Conservation (phyloP, 2,113 vertebrate species). For the Pomatorhinus ruficollis region DNA sequence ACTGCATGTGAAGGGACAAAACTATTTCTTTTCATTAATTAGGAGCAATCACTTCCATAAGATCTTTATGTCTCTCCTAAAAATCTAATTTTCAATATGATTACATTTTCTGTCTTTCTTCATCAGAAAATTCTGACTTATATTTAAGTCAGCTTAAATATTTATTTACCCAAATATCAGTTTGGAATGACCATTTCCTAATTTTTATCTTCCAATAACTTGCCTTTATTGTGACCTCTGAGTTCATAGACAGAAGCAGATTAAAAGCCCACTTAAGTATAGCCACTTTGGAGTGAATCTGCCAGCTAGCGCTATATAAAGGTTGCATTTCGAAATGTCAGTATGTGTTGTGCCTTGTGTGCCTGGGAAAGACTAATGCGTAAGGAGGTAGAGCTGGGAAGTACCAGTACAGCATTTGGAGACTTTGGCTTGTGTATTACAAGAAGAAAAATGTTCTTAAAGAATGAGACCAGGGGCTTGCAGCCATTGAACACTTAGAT, state of each 20-base stretch:
- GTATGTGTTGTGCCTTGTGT: not conserved
- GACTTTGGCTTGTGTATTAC: not conserved
- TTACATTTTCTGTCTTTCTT: not conserved
- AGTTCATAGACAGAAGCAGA: not conserved
- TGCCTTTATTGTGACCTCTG: not conserved
- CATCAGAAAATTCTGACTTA: not conserved
- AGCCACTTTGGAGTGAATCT: not conserved
- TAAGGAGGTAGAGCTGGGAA: not conserved
- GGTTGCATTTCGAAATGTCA: not conserved
- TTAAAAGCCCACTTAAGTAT: not conserved
- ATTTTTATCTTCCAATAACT: not conserved
- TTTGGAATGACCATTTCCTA: not conserved
- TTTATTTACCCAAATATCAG: not conserved
- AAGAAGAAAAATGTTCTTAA: not conserved
- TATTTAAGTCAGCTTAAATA: not conserved
- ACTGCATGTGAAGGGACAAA: not conserved
- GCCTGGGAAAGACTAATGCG: not conserved
- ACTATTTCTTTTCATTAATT: not conserved
- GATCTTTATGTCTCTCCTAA: not conserved
- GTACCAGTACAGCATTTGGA: not conserved
- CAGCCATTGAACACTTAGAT: not conserved
- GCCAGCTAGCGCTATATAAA: not conserved
- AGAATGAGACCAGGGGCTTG: not conserved
- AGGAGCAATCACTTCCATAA: not conserved
- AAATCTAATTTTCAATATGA: not conserved